Base-by-base conservation (phyloP, 1,140 invertebrate species). In the Drosophila malerkotliana region DNA sequence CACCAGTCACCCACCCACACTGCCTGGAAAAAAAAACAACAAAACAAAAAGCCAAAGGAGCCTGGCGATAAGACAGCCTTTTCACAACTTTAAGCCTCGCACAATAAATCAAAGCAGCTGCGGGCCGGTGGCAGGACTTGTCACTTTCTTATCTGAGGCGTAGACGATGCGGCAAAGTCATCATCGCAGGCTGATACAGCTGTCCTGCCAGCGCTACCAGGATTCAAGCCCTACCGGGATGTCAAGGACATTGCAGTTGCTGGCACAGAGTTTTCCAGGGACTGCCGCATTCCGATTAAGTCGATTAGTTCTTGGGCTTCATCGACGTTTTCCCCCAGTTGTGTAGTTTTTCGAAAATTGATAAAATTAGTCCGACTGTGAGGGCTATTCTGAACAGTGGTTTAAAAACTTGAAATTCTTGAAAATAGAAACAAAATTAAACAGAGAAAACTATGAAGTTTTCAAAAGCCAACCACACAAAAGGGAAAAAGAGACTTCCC, bases 51-150 rank as follows among this genome's bases (percentile, higher is more conserved):
- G 41, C 78, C 78, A 58, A 45, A 18, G 44, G 18, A 21, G 18
- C 44, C 34, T 37, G 12, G 12, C 10, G 44, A 47, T 47, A 47
- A 47, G 44, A 72, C 61, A 80, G 82, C 58, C 73, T 82, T 78
- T 87, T 78, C 73, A 81, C 68, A 87, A 78, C 82, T 87, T 61
- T 71, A 76, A 87, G 82, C 82, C 69, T 44, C 55, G 59, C 67
- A 79, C 79, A 88, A 87, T 87, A 88, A 87, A 87, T 87, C 83
- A 87, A 88, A 88, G 79, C 78, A 72, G 45, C 54, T 60, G 30
- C 30, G 37, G 24, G 21, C 53, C 30, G 56, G 39, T 45, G 24
- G 49, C 55, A 56, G 59, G 41, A 47, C 52, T 41, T 51, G 79
- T 68, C 75, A 67, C 44, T 73, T 73, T 66, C 61, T 85, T 85